Conservation (phyloP, 2,888 invertebrate species). For the Agriotes lineatus region DNA sequence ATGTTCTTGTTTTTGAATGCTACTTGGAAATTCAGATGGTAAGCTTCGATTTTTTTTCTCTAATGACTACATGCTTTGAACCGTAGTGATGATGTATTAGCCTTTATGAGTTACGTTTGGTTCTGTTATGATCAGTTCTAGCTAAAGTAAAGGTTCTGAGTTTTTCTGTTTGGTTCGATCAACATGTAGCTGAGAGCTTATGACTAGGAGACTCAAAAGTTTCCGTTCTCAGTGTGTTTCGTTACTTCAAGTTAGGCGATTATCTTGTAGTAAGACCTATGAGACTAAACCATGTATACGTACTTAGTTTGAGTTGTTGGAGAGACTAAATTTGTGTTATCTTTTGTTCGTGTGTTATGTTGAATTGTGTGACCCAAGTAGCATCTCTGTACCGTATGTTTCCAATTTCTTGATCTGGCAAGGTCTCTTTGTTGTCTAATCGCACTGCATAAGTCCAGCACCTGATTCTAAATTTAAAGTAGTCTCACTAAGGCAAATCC, state of each 20-base stretch:
- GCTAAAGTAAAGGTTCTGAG: conserved; percentile 24
- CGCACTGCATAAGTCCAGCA: conserved; percentile 65
- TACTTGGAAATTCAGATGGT: conserved; percentile 67
- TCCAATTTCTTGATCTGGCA: conserved; percentile 46
- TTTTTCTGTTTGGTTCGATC: conserved; percentile 16
- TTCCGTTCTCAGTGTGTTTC: conserved; percentile 9
- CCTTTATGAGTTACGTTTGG: conserved; percentile 32
- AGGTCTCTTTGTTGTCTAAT: conserved; percentile 53
- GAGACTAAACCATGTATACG: conserved; percentile 18
- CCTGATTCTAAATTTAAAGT: conserved; percentile 49
- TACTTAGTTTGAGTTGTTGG: conserved; percentile 14
- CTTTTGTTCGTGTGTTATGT: conserved; percentile 41
- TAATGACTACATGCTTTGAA: conserved; percentile 48
- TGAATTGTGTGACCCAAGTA: conserved; percentile 60
- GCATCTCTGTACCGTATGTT: conserved; percentile 58
- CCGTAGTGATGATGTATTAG: conserved; percentile 51
- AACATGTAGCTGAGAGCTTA: conserved; percentile 12
- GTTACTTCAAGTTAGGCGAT: not conserved
- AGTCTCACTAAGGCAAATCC: conserved; percentile 59
- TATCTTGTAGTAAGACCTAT: conserved; percentile 13
- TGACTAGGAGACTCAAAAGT: not conserved
- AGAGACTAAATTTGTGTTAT: conserved; percentile 38
- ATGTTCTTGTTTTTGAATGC: conserved; percentile 62
- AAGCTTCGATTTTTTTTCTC: conserved; percentile 63
- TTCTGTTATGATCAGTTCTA: conserved; percentile 17